These are phyloP conservation scores for Zaprionus vittiger DNA, from an alignment of 1,140 invertebrate genomes.

Conservation along the genomic window DNA sequence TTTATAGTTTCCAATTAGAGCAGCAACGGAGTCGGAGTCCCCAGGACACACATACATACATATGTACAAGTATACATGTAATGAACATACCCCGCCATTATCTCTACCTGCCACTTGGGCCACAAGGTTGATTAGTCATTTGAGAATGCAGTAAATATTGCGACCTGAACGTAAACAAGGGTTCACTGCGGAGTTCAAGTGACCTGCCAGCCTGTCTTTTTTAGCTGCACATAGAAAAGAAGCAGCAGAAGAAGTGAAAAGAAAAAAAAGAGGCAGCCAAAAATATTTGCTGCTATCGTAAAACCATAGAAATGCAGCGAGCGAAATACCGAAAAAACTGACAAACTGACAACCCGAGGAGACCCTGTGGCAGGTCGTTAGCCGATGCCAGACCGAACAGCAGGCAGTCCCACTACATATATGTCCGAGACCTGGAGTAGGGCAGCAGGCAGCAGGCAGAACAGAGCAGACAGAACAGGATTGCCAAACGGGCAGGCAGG, in stretches of 20 bases:
- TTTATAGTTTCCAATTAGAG: slow-evolving; percentile 75
- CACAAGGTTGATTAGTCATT: slow-evolving; percentile 77
- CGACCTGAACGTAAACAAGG: slow-evolving; percentile 15
- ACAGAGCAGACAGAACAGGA: slow-evolving; percentile 1
- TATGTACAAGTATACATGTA: no score
- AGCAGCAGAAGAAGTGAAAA: slow-evolving; percentile 21
- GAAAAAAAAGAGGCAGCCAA: slow-evolving; percentile 30
- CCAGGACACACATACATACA: no score
- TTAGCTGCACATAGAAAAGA: slow-evolving; percentile 20
- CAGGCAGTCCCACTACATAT: slow-evolving; percentile 49
- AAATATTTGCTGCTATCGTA: slow-evolving; percentile 71
- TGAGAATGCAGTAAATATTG: slow-evolving; percentile 47
- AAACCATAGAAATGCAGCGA: slow-evolving; percentile 74
- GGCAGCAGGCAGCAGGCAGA: slow-evolving; percentile 8
- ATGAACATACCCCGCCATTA: background rate
- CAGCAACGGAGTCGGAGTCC: background rate
- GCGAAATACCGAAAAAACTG: slow-evolving; percentile 16
- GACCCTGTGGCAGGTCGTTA: slow-evolving; percentile 61
- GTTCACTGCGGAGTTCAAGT: slow-evolving; percentile 51
- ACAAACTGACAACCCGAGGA: slow-evolving; percentile 1
- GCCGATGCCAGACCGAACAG: slow-evolving; percentile 53
- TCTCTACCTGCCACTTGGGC: slow-evolving; percentile 57
- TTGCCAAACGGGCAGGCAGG: slow-evolving; percentile 29
- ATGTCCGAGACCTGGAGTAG: slow-evolving; percentile 13
- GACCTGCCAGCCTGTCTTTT: slow-evolving; percentile 59